phyloP scores from a whole-genome alignment of 30 jellyfish, hydroid and myxozoan genomes.

The Hydractinia symbiolongicarpus region DNA sequence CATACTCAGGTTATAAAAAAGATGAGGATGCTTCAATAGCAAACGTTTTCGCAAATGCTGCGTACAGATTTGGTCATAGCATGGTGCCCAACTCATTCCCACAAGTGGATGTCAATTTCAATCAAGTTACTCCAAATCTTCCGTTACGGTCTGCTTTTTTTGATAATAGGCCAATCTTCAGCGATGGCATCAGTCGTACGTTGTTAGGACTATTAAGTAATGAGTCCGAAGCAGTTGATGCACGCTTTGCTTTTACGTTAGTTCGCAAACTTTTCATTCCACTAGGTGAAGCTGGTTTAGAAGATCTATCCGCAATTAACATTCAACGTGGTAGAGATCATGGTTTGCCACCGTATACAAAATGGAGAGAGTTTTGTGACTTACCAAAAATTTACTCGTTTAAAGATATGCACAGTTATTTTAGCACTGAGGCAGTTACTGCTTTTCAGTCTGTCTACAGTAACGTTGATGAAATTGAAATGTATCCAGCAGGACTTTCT shows the following conservation, averaged over 20 bases:
- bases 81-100: constrained; percentile 59
- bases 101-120: constrained; percentile 53
- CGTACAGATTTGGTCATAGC: constrained; percentile 72
- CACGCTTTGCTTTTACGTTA: constrained; percentile 46
- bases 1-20: constrained; percentile 47
- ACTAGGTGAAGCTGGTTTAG: constrained; percentile 61
- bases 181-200: constrained; percentile 57
- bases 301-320: constrained; percentile 45
- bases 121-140: constrained; percentile 54
- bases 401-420: background rate
- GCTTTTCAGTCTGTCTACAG: too few relatives aligned
- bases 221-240: constrained; percentile 55
- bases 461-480: too few relatives aligned
- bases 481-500: too few relatives aligned
- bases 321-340: constrained; percentile 55
- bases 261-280: constrained; percentile 42
- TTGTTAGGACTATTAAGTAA: constrained; percentile 63
- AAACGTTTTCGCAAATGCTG: constrained; percentile 66
- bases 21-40: constrained; percentile 58
- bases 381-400: background rate
- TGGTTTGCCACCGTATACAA: constrained; percentile 22
- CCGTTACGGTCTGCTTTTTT: constrained; percentile 59
- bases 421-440: too few relatives aligned
- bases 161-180: constrained; percentile 34
- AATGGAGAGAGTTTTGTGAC: constrained; percentile 55